These are phyloP conservation scores for Falco naumanni DNA, from an alignment of 2,797 vertebrate genomes.

Conservation along the genomic window DNA sequence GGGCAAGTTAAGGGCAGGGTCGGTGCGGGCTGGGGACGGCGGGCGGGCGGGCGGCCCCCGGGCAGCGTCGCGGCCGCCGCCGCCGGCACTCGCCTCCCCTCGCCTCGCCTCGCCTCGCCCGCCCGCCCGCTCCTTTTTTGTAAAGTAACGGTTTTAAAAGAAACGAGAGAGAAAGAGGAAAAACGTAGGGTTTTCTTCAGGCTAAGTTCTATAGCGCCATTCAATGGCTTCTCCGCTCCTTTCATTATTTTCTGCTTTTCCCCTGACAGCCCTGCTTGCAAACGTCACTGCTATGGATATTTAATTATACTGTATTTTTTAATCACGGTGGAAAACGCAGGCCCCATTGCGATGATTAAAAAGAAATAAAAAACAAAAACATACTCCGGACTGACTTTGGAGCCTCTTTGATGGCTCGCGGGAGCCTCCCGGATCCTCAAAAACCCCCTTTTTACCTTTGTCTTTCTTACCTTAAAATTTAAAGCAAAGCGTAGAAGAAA, in stretches of 20 bases:
- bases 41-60: background rate
- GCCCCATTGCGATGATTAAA: slow-evolving; percentile 81
- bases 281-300: slow-evolving; percentile 88
- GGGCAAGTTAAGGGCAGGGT: slow-evolving; percentile 54
- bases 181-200: slow-evolving; percentile 68
- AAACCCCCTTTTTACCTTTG: slow-evolving; percentile 76
- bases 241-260: slow-evolving; percentile 78
- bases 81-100: slow-evolving; percentile 17
- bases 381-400: slow-evolving; percentile 84
- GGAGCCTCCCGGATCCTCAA: slow-evolving; percentile 58
- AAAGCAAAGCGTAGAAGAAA: slow-evolving; percentile 86
- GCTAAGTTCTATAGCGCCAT: slow-evolving; percentile 83
- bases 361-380: slow-evolving; percentile 75
- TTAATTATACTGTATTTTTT: slow-evolving; percentile 91
- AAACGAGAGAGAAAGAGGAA: slow-evolving; percentile 74
- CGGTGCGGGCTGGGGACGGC: background rate
- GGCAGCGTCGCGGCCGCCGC: background rate
- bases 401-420: slow-evolving; percentile 66
- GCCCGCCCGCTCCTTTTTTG: slow-evolving; percentile 57
- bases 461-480: slow-evolving; percentile 90
- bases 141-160: slow-evolving; percentile 69
- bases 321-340: slow-evolving; percentile 85
- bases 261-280: slow-evolving; percentile 83
- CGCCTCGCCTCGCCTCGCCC: slow-evolving; percentile 32
- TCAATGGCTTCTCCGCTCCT: slow-evolving; percentile 79